A percentile compares a stretch with the other conserved stretches of the same genome.
Evolutionary conservation across 2,888 invertebrate genomes (phyloP).

Genomic region (Doris montereyensis): DNA sequence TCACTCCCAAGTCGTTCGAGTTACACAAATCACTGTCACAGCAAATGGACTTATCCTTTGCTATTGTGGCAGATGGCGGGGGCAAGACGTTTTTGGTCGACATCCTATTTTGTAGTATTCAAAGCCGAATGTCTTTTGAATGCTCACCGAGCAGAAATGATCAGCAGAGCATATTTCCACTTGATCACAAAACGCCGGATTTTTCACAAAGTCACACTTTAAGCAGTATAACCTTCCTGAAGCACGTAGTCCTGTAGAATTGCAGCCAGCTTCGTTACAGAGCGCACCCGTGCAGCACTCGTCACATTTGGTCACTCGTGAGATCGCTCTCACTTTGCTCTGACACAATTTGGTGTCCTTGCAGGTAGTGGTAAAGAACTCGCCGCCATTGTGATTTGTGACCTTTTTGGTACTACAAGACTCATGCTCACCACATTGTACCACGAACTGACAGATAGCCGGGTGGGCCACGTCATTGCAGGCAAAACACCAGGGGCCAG

Average conservation of each 20-base stretch:
- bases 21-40: slow-evolving; percentile 26
- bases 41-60: slow-evolving; percentile 21
- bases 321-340: neutral
- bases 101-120: slow-evolving; percentile 15
- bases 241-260: neutral
- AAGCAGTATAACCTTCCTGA: slow-evolving; percentile 1
- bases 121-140: neutral
- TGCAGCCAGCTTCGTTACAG: slow-evolving; percentile 18
- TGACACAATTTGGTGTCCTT: neutral
- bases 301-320: neutral
- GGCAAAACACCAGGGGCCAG: slow-evolving; percentile 22
- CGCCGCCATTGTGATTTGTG: neutral
- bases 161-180: slow-evolving; percentile 13
- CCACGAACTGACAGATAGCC: slow-evolving; percentile 10
- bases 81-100: slow-evolving; percentile 16
- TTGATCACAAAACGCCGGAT: slow-evolving; percentile 8
- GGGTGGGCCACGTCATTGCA: slow-evolving; percentile 12
- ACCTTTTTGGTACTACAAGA: neutral
- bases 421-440: slow-evolving; percentile 30
- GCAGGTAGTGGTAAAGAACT: neutral
- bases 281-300: slow-evolving; percentile 19
- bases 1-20: slow-evolving; percentile 19
- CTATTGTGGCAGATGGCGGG: slow-evolving; percentile 7
- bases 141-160: neutral
- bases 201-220: slow-evolving; percentile 20